Base-by-base conservation (phyloP, 2,888 invertebrate species). In the Chirona hameri region DNA sequence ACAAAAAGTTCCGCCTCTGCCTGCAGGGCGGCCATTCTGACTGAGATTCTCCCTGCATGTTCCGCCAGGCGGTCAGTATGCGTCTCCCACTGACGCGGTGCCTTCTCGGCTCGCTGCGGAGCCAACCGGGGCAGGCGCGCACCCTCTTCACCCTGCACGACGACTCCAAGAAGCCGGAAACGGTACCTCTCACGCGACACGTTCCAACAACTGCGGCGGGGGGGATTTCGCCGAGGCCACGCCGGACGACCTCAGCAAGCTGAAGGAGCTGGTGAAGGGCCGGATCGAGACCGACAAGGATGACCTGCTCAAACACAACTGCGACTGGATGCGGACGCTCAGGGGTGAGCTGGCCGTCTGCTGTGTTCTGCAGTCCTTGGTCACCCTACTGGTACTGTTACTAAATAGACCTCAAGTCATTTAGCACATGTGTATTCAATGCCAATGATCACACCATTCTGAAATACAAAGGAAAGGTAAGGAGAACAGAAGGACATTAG, bases 251-350 rank as follows among this genome's bases (percentile, higher is more conserved):
- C 52, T 80, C 14, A 18, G 27, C 29, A 7, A n/a, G 27, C 48
- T 80, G 27, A 80, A 48, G 52, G 48, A 27, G 18, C 21, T 80
- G 27, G 80, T 80, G 27, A 27, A 80, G 21, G 80, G 80, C 18
- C n/a, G 52, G 15, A 80, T 82, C 12, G 79, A 52, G 29, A 48
- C n/a, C n/a, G 69, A 57, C 72, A 1, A 39, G 39, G 82, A 79
- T 15, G 46, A 82, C n/a, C 46, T 82, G 72, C 48, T 65, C n/a
- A 81, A 82, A 3, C 96, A 93, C 87, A 99, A 98, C 87, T 92
- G 93, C 82, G 99, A 98, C 89, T 98, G 96, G 94, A 91, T 94
- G 85, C 93, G 80, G 52, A 52, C 80, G 27, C 29, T 80, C 15
- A n/a, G 80, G 52, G 80, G 80, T 80, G 7, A 39, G 39, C 39